These are phyloP conservation scores for Styela clava DNA, from an alignment of 23 tunicate genomes.

Conservation along the genomic window DNA sequence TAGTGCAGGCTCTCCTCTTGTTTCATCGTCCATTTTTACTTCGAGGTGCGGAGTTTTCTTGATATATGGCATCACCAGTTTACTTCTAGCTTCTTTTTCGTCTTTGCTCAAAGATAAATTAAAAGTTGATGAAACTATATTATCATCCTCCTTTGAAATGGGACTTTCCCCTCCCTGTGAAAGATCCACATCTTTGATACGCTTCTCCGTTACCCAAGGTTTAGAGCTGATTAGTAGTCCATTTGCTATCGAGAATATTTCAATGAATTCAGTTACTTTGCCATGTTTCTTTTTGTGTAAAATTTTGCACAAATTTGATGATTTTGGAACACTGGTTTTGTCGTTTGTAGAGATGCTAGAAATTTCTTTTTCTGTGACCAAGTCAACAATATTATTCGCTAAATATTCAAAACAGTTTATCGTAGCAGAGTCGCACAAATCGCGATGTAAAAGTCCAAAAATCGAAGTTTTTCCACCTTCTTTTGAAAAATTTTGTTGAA, in stretches of 20 bases:
- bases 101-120: constrained; percentile 35
- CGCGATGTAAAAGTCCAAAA: constrained; percentile 13
- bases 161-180: neutral
- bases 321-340: neutral
- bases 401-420: neutral
- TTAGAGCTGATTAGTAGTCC: neutral
- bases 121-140: constrained; percentile 32
- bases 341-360: neutral
- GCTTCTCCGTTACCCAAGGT: neutral
- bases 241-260: neutral
- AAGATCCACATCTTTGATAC: neutral
- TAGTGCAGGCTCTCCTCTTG: neutral
- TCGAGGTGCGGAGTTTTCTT: constrained; percentile 23
- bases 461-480: neutral
- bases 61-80: constrained; percentile 72
- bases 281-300: constrained; percentile 16
- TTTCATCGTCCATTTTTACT: constrained; percentile 25
- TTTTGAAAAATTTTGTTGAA: neutral
- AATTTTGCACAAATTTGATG: constrained; percentile 2
- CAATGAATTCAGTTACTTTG: constrained; percentile 1
- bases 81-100: constrained; percentile 41
- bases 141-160: neutral
- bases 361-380: constrained; percentile 4
- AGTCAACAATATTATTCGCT: neutral
- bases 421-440: neutral